Conservation (phyloP, 1,140 invertebrate genomes). For the Aphidius ervi region DNA sequence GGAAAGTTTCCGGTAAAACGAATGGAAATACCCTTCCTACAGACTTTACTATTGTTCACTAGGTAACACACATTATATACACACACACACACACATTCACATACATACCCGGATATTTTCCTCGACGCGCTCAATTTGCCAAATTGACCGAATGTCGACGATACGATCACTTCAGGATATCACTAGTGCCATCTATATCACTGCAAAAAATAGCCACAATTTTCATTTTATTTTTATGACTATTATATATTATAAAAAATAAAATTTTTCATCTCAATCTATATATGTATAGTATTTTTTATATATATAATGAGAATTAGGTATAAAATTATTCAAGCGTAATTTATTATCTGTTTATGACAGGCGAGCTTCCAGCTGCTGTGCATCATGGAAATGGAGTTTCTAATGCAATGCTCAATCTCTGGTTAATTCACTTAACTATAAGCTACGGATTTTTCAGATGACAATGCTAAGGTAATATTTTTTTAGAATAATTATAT, state of each 20-base stretch:
- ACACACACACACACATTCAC: constrained; percentile 1
- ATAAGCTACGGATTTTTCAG: constrained; percentile 51
- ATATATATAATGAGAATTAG: not conserved
- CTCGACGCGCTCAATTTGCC: constrained; percentile 18
- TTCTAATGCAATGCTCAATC: constrained; percentile 49
- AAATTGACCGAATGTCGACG: constrained; percentile 18
- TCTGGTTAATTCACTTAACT: constrained; percentile 51
- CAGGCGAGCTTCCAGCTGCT: constrained; percentile 54
- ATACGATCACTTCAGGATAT: constrained; percentile 19
- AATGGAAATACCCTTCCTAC: constrained; percentile 7
- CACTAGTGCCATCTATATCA: constrained; percentile 8
- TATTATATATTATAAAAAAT: too few relatives aligned
- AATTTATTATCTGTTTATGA: constrained; percentile 25
- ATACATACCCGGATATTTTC: constrained; percentile 17
- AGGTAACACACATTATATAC: not conserved
- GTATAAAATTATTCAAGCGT: constrained; percentile 3
- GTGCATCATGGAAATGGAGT: constrained; percentile 54
- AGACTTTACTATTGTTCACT: constrained; percentile 5
- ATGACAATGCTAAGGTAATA: constrained; percentile 52
- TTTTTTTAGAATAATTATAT: not conserved
- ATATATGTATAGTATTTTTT: too few relatives aligned
- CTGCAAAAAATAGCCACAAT: constrained; percentile 2
- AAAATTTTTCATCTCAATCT: too few relatives aligned
- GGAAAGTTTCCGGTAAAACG: constrained; percentile 12
- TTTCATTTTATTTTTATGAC: not conserved